These are phyloP conservation scores for Bombus fervidus DNA, from an alignment of 1,140 invertebrate genomes.

Conservation along the genomic window DNA sequence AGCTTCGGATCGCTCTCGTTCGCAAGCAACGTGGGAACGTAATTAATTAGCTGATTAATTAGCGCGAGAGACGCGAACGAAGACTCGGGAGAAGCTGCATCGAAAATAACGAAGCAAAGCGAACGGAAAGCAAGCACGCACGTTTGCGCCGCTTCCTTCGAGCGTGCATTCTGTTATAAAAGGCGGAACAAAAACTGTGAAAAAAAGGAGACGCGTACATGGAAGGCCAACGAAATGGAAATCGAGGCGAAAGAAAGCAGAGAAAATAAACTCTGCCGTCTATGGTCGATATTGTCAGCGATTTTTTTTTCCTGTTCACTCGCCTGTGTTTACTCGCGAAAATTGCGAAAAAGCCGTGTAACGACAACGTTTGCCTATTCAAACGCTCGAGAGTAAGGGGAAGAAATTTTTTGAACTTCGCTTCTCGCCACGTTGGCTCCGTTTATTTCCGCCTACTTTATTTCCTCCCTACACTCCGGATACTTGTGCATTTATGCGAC, in stretches of 20 bases:
- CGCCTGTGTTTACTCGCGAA: neutral
- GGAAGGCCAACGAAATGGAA: neutral
- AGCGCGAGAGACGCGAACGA: neutral
- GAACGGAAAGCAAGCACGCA: neutral
- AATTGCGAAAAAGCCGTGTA: neutral
- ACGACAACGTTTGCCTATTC: neutral
- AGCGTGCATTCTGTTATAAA: neutral
- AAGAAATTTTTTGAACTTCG: neutral
- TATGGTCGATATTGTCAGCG: neutral
- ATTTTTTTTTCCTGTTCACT: neutral
- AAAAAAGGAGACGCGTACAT: neutral
- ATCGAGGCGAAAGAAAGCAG: neutral
- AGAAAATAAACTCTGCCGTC: neutral
- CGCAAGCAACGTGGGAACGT: neutral
- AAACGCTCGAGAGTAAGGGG: neutral
- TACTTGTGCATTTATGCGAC: no score
- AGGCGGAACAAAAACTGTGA: neutral
- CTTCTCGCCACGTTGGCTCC: neutral
- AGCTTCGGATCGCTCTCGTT: neutral
- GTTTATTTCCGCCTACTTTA: no score
- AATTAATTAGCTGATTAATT: constrained; percentile 25
- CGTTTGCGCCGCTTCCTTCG: neutral
- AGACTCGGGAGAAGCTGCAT: neutral
- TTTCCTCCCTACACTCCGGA: no score
- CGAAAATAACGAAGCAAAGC: neutral